Conservation (phyloP, 1,140 invertebrate genomes). For the Dreissena polymorpha region DNA sequence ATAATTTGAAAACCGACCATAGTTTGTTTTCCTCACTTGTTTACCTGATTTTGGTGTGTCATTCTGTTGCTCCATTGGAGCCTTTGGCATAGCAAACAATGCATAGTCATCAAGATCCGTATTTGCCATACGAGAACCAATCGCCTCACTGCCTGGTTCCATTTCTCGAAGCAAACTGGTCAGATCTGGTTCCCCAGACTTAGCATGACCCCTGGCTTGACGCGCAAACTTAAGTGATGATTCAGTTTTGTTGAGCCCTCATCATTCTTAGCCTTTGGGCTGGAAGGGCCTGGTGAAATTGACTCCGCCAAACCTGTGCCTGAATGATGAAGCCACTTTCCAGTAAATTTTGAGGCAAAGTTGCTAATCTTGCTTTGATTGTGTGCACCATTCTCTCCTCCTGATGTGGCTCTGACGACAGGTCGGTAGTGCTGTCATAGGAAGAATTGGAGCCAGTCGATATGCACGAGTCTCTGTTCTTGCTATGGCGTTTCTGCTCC, state of each 20-base stretch:
- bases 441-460: conserved; percentile 46
- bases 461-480: conserved; percentile 39
- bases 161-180: conserved; percentile 30
- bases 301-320: not conserved
- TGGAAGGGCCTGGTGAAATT: not conserved
- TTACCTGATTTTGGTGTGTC: not conserved
- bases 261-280: conserved; percentile 11
- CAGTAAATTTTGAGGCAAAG: conserved; percentile 37
- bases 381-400: conserved; percentile 43
- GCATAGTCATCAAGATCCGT: conserved; percentile 53
- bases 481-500: not conserved
- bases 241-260: conserved; percentile 33
- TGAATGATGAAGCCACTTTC: conserved; percentile 9
- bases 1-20: conserved; percentile 47
- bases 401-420: not conserved
- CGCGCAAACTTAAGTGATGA: conserved; percentile 31
- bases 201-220: conserved; percentile 14
- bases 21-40: conserved; percentile 24
- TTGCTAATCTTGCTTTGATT: conserved; percentile 45
- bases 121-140: conserved; percentile 53
- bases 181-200: conserved; percentile 19
- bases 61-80: not conserved
- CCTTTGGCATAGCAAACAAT: conserved; percentile 28
- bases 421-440: conserved; percentile 42
- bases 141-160: conserved; percentile 47